Conservation (phyloP, 2,797 vertebrate species). For the Karalla daura region DNA sequence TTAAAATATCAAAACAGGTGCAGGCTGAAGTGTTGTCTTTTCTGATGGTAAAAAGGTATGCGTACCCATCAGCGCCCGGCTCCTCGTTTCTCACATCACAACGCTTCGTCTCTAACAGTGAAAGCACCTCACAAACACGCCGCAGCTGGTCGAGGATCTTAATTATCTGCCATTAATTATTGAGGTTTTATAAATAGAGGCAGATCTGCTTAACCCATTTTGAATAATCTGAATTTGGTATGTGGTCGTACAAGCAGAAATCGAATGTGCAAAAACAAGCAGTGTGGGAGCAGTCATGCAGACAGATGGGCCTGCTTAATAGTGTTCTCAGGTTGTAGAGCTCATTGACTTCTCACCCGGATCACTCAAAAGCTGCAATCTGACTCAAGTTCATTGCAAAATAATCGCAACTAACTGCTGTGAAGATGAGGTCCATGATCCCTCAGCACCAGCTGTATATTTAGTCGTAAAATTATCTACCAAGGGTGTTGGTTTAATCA, state of each 20-base stretch:
- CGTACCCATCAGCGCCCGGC: conserved; percentile 5
- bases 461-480: conserved; percentile 50
- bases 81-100: conserved; percentile 17
- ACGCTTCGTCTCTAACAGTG: background rate
- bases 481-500: conserved; percentile 46
- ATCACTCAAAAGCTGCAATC: background rate
- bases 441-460: conserved; percentile 53
- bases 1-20: conserved; percentile 64
- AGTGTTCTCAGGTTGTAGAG: background rate
- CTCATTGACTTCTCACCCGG: conserved; percentile 17
- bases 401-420: conserved; percentile 25
- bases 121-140: background rate
- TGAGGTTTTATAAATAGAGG: conserved; percentile 21
- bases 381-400: conserved; percentile 16
- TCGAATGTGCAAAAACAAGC: background rate
- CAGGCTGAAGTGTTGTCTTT: conserved; percentile 44
- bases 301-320: background rate
- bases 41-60: conserved; percentile 23
- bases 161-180: conserved; percentile 29
- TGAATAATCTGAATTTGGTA: background rate
- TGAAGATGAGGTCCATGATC: conserved; percentile 37
- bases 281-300: background rate
- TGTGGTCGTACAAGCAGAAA: conserved; percentile 9
- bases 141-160: conserved; percentile 14
- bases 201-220: conserved; percentile 9